phyloP scores from a whole-genome alignment of 2,113 vertebrate species.

The Murina feae region DNA sequence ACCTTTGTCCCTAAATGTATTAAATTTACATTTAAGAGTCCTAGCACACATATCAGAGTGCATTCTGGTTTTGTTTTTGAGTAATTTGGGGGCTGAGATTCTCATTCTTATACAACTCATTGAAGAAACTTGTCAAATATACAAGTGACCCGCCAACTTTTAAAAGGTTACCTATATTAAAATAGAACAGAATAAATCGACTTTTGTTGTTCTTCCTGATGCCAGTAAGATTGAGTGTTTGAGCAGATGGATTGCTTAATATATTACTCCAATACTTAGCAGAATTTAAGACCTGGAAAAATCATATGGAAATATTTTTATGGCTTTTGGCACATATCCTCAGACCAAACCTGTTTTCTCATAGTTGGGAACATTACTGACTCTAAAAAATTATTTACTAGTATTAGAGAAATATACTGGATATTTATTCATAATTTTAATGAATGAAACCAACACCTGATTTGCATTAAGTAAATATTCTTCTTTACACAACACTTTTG shows the following conservation, averaged over 20 bases:
- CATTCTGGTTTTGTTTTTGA: neutral
- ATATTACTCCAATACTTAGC: slow-evolving; percentile 14
- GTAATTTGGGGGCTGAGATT: neutral
- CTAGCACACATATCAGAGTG: neutral
- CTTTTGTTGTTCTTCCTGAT: neutral
- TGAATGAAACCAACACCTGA: neutral
- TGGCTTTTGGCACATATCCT: neutral
- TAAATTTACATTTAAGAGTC: neutral
- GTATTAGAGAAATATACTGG: neutral
- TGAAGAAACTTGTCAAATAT: neutral
- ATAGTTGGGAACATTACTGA: neutral
- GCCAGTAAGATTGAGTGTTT: neutral
- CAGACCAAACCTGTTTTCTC: neutral
- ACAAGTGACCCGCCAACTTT: neutral
- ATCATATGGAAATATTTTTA: neutral
- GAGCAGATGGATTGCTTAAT: neutral
- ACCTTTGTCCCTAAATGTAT: neutral
- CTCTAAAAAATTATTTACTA: neutral
- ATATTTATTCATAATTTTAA: slow-evolving; percentile 5
- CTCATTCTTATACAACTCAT: neutral
- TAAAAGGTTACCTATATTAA: neutral
- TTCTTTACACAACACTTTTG: neutral
- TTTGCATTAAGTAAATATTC: neutral
- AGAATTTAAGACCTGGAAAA: neutral
- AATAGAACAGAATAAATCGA: neutral